Evolutionary conservation across 2,113 vertebrate genomes (phyloP).

Genomic region (Eleginops maclovinus): DNA sequence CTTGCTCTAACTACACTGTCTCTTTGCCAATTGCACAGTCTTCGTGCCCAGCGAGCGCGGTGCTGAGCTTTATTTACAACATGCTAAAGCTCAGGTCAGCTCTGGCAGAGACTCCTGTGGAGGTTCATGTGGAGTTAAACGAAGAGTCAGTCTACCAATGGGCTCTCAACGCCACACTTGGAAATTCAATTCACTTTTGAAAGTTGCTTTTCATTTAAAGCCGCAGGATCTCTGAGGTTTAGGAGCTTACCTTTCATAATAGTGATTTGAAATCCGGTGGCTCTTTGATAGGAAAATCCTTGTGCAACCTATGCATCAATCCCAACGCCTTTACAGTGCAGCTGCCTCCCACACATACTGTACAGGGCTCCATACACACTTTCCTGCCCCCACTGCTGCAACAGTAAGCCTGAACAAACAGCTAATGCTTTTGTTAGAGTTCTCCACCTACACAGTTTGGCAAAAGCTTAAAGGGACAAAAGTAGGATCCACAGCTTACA

Average conservation of each 20-base stretch:
- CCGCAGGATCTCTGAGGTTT: background rate
- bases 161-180: background rate
- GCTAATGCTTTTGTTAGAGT: slow-evolving; percentile 44
- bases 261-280: slow-evolving; percentile 2
- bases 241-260: background rate
- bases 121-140: slow-evolving; percentile 5
- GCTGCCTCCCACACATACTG: slow-evolving; percentile 10
- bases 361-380: background rate
- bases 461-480: slow-evolving; percentile 31
- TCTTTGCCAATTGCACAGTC: background rate
- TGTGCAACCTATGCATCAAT: slow-evolving; percentile 9
- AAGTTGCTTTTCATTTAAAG: background rate
- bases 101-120: background rate
- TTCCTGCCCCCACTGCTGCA: slow-evolving; percentile 1
- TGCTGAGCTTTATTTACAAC: background rate
- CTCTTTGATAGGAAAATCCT: no score
- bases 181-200: background rate
- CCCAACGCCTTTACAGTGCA: background rate
- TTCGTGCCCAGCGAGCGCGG: background rate
- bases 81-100: background rate
- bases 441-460: slow-evolving; percentile 45
- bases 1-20: background rate
- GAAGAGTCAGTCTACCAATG: background rate
- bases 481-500: slow-evolving; percentile 16
- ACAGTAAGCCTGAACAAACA: slow-evolving; percentile 37